Percentiles rank a stretch among this genome's conserved stretches.
phyloP scores from a whole-genome alignment of 2,888 invertebrate genomes.

The Pyrrhia umbra region DNA sequence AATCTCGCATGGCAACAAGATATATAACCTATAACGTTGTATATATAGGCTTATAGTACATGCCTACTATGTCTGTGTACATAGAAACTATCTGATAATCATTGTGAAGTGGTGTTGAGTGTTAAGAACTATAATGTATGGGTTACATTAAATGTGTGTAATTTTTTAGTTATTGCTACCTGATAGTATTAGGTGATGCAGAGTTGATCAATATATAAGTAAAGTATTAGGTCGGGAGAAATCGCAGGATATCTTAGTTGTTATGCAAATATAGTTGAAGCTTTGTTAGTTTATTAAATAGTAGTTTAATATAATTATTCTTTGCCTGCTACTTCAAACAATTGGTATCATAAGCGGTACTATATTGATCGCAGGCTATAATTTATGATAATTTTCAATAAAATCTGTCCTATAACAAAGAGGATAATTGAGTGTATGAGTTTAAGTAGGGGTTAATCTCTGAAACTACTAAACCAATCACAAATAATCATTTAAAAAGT shows the following conservation, averaged over 20 bases:
- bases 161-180: conserved; percentile 25
- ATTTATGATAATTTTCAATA: no score
- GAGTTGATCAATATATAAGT: conserved; percentile 2
- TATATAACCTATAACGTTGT: conserved; percentile 83
- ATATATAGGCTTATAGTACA: conserved; percentile 71
- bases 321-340: conserved; percentile 13
- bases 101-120: conserved; percentile 71
- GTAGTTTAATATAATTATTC: conserved; percentile 10
- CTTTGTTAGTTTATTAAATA: conserved; percentile 21
- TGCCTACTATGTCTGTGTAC: conserved; percentile 69
- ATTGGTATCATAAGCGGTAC: conserved; percentile 34
- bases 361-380: background rate
- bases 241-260: conserved; percentile 9
- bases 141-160: conserved; percentile 53
- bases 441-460: no score
- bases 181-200: conserved; percentile 29
- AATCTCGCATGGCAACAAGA: conserved; percentile 87
- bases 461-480: no score
- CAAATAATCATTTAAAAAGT: no score
- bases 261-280: conserved; percentile 30
- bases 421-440: no score
- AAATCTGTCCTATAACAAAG: background rate
- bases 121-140: conserved; percentile 66
- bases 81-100: conserved; percentile 79
- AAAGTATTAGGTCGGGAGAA: conserved; percentile 29